Evolutionary conservation across 2,888 invertebrate species (phyloP).

Genomic region (Megamerina dolium): DNA sequence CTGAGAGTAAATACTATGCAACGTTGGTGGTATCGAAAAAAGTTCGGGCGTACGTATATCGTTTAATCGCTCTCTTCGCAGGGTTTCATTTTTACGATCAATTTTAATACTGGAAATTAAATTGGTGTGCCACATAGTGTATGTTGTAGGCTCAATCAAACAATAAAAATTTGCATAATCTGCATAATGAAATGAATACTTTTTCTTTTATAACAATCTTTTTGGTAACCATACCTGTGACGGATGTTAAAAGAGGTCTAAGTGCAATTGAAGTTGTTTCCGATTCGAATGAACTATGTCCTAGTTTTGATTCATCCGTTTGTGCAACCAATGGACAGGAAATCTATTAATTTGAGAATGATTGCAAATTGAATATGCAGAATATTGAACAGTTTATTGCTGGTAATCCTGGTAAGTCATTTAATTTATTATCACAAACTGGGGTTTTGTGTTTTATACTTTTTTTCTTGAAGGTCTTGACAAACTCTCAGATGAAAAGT

Average conservation of each 20-base stretch:
- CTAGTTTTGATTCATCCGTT: conserved; percentile 12
- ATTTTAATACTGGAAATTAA: too few relatives aligned
- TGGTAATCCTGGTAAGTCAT: conserved; percentile 15
- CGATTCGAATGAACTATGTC: conserved; percentile 10
- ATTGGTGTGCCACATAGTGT: too few relatives aligned
- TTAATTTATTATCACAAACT: not conserved
- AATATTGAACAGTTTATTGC: conserved; percentile 16
- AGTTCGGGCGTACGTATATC: too few relatives aligned
- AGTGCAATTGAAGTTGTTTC: too few relatives aligned
- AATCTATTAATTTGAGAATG: conserved; percentile 20
- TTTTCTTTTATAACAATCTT: conserved; percentile 2
- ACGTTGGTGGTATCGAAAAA: too few relatives aligned
- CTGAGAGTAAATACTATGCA: too few relatives aligned
- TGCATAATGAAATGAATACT: conserved; percentile 4
- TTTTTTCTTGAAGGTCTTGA: not conserved
- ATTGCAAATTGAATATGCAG: conserved; percentile 17
- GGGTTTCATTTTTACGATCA: too few relatives aligned
- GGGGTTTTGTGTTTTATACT: not conserved
- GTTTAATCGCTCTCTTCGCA: too few relatives aligned
- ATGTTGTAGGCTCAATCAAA: too few relatives aligned
- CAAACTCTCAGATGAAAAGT: not conserved
- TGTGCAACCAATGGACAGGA: conserved; percentile 20
- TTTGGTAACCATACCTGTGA: not conserved
- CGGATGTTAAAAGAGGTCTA: too few relatives aligned
- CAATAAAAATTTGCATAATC: too few relatives aligned